phyloP scores from a whole-genome alignment of 2,888 invertebrate species.

The Piscicola geometra region DNA sequence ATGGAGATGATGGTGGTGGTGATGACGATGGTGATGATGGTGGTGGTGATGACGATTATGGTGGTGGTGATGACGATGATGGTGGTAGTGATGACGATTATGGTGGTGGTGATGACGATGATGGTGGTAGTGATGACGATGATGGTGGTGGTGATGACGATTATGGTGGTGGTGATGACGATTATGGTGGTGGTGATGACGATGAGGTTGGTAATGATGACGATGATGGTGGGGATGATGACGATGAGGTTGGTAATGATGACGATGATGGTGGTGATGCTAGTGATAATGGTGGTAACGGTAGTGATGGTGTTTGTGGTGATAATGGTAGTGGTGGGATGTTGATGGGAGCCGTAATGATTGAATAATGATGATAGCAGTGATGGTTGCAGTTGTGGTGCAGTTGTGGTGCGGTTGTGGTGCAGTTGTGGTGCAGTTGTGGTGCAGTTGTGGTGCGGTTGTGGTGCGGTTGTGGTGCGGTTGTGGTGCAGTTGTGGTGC shows the following conservation, averaged over 20 bases:
- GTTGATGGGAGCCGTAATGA: constrained; percentile 10
- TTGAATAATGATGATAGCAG: too few species aligned
- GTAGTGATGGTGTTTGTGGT: constrained; percentile 28
- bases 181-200: constrained; percentile 3
- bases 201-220: constrained; percentile 30
- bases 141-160: background rate
- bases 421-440: too few species aligned
- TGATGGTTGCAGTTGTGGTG: background rate
- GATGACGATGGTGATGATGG: constrained; percentile 14
- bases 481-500: too few species aligned
- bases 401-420: too few species aligned
- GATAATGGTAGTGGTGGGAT: constrained; percentile 26
- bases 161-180: constrained; percentile 1
- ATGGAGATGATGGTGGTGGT: constrained; percentile 9
- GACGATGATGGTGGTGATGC: constrained; percentile 33
- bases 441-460: too few species aligned
- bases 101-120: constrained; percentile 11
- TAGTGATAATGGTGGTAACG: constrained; percentile 31
- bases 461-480: too few species aligned
- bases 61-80: constrained; percentile 19
- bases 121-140: constrained; percentile 15
- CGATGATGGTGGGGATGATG: constrained; percentile 34
- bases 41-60: constrained; percentile 14
- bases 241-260: constrained; percentile 31
- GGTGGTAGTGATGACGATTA: constrained; percentile 11